Conservation (phyloP, 2,797 vertebrate genomes). For the Intellagama lesueurii region DNA sequence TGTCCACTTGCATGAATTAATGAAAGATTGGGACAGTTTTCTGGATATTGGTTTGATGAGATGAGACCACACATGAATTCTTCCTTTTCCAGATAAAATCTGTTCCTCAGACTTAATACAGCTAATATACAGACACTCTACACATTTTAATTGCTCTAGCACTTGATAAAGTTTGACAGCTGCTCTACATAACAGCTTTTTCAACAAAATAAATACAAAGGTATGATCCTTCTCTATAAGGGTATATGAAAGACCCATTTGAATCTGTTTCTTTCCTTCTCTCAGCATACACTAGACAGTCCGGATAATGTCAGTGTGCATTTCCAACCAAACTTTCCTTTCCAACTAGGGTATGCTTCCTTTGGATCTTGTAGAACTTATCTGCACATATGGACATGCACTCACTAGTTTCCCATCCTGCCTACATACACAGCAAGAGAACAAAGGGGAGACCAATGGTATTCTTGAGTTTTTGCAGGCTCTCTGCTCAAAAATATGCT, state of each 20-base stretch:
- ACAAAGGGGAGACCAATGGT: background rate
- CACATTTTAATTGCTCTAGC: conserved; percentile 21
- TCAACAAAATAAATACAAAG: background rate
- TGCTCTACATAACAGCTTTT: background rate
- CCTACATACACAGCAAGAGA: background rate
- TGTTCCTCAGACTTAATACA: conserved; percentile 36
- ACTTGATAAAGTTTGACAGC: conserved; percentile 17
- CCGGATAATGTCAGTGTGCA: background rate
- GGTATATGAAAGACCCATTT: background rate
- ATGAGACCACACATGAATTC: conserved; percentile 74
- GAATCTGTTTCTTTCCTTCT: background rate
- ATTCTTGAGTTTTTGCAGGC: background rate
- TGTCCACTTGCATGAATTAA: conserved; percentile 54
- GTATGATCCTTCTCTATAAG: background rate
- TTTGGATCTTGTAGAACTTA: background rate
- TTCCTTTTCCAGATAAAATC: conserved; percentile 77
- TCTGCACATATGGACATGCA: background rate
- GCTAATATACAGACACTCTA: conserved; percentile 75
- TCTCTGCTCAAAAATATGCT: background rate
- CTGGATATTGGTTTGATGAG: conserved; percentile 82
- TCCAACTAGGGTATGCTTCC: background rate
- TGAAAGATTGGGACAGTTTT: conserved; percentile 77
- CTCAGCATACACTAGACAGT: background rate
- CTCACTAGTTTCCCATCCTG: background rate
- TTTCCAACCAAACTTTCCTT: background rate